Evolutionary conservation across 2,113 vertebrate genomes (phyloP).

Genomic region (Symphodus melops): DNA sequence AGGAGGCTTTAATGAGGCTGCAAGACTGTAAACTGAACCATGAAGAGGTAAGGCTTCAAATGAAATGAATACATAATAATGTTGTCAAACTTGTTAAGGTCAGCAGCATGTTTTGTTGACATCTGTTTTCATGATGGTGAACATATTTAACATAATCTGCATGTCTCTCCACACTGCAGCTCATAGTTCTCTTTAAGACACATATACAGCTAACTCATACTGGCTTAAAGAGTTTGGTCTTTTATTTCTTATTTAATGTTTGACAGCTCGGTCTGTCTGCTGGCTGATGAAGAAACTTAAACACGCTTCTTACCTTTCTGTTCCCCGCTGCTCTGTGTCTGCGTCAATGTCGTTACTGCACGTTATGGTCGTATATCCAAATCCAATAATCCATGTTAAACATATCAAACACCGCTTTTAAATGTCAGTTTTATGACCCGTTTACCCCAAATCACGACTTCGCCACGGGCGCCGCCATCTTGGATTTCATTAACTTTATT

Average conservation of each 20-base stretch:
- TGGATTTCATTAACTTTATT: conserved; percentile 84
- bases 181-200: neutral
- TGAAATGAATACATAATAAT: no score
- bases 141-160: no score
- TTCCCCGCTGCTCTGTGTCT: conserved; percentile 24
- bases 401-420: conserved; percentile 18
- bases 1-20: no score
- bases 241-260: neutral
- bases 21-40: no score
- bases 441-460: conserved; percentile 47
- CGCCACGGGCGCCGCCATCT: conserved; percentile 78
- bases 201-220: neutral
- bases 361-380: neutral
- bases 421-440: conserved; percentile 19
- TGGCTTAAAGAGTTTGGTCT: neutral
- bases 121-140: no score
- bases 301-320: conserved; percentile 41
- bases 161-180: neutral
- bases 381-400: neutral
- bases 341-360: neutral
- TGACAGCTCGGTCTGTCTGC: neutral
- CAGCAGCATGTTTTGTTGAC: no score
- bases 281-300: neutral
- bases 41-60: no score
- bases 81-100: no score